Base-by-base conservation (phyloP, 2,797 vertebrate genomes). In the Anableps anableps region DNA sequence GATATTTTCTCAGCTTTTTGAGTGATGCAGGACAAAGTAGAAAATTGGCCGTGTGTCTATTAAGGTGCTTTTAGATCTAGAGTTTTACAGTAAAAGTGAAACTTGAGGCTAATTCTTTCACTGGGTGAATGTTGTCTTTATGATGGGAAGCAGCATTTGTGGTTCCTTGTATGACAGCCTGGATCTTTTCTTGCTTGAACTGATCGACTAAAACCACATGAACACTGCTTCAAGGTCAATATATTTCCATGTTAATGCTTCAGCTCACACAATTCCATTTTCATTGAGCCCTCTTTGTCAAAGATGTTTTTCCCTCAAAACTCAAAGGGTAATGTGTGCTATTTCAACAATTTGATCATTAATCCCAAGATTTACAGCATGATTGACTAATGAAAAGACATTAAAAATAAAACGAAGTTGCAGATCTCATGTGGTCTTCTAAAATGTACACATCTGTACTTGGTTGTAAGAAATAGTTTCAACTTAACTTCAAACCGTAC, bases 101-200 rank as follows among this genome's bases (percentile, higher is more conserved):
- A 47, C n/a, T 76, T 11, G 26, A 19, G 75, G 16, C 41, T 66
- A 64, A 16, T 60, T 34, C 41, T 51, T 19, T n/a, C 8, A 16
- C 43, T 66, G 16, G 68, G 51, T 74, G 41, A 64, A 80, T 21
- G 9, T 8, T 75, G 58, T 66, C 5, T 84, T 51, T 64, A 55
- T 74, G 55, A 82, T 71, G 50, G 58, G 19, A 72, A 80, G 19
- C 62, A 83, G 81, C 68, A 80, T 89, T 76, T 83, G 51, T 72
- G 47, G 64, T 45, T 72, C 70, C 82, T 79, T 80, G 72, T 70
- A 11, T 74, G 80, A 83, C 73, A 76, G 50, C 6, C 34, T 53
- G 72, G 81, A 80, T 88, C 80, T 83, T 78, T 53, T 51, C 85
- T 80, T 82, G 74, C 31, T 75, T 47, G 34, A 86, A 86, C 72